Evolutionary conservation across 2,888 invertebrate species (phyloP), one percentile per base, ranked within the genome.

Genomic region (Disparrhopalites patrizii): DNA sequence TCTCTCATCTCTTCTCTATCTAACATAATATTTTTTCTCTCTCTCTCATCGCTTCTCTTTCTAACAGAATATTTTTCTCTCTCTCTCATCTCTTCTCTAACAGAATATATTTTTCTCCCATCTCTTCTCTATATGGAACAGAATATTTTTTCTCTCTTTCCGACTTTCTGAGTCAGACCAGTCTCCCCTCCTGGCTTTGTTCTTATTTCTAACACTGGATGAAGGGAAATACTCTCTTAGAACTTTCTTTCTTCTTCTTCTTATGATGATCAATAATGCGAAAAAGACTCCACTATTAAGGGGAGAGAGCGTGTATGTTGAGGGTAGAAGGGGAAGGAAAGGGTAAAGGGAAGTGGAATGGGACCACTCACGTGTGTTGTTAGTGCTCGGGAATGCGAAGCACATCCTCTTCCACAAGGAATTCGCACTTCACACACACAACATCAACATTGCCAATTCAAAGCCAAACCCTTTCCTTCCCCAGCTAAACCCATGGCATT

Each of bases 381-480:
- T 40, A n/a, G 15, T 43, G 43, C n/a, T 57, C 51, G 20, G 25
- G 18, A 8, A 62, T 52, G 52, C 68, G 23, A 51, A 51, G 68
- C 68, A 68, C 68, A 68, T 68, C 61, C 55, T 51, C 58, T 63
- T 62, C 62, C 65, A 57, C 51, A 27, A 66, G 68, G 68, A 68
- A 68, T 68, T 68, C 68, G 66, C 68, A 68, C 68, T 68, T 68
- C 50, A 66, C 62, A 65, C 64, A 54, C 51, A 38, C 61, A 68
- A 68, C 66, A 68, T 68, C 65, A 68, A 68, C 68, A 68, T 68
- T 68, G 68, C 58, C 65, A 66, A 68, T 68, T 68, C 68, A 68
- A 23, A 56, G 63, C 68, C 60, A 50, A n/a, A 56, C 51, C 68
- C 68, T 54, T 56, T 57, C 47, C 47, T 38, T 38, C 20, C n/a